These are phyloP conservation scores for Epinephelus cyanopodus DNA, from an alignment of 2,113 vertebrate species.

Conservation along the genomic window DNA sequence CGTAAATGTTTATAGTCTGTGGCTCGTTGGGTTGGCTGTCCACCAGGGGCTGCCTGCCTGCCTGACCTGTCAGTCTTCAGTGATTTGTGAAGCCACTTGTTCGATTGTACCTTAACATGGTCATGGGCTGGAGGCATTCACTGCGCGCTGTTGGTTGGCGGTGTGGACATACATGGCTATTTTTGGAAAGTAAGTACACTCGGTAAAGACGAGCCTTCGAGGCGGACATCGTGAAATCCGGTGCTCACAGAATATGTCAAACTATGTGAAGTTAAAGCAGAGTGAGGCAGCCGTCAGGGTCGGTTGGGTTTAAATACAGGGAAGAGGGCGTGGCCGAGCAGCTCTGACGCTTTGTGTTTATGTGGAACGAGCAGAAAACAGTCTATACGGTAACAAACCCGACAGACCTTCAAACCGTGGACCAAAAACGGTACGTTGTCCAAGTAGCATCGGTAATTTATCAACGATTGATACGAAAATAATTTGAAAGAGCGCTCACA, in stretches of 20 bases:
- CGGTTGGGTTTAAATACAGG: not conserved
- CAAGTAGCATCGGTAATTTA: accelerated
- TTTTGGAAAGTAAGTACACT: conserved; percentile 35
- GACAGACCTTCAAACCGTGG: conserved; percentile 49
- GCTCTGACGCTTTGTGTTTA: conserved; percentile 77
- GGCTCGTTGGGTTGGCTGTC: not conserved
- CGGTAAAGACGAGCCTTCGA: not conserved
- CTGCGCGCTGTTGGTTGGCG: not conserved
- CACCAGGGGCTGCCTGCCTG: not conserved
- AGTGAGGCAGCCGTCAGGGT: accelerated
- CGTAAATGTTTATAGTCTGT: no score
- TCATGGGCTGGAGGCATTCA: conserved; percentile 42
- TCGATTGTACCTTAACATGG: conserved; percentile 36
- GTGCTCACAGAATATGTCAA: accelerated
- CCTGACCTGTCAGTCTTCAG: not conserved
- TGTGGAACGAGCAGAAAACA: conserved; percentile 52
- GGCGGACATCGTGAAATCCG: not conserved
- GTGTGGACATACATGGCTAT: conserved; percentile 46
- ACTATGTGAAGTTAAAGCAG: not conserved
- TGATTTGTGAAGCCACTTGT: conserved; percentile 10
- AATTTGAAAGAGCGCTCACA: not conserved
- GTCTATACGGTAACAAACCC: not conserved
- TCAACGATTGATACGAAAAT: accelerated
- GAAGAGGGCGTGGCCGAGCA: conserved; percentile 50
- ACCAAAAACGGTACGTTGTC: conserved; percentile 63